Evolutionary conservation across 1,140 invertebrate species (phyloP), one percentile per base, ranked within the genome.

Genomic region (Nasonia longicornis): DNA sequence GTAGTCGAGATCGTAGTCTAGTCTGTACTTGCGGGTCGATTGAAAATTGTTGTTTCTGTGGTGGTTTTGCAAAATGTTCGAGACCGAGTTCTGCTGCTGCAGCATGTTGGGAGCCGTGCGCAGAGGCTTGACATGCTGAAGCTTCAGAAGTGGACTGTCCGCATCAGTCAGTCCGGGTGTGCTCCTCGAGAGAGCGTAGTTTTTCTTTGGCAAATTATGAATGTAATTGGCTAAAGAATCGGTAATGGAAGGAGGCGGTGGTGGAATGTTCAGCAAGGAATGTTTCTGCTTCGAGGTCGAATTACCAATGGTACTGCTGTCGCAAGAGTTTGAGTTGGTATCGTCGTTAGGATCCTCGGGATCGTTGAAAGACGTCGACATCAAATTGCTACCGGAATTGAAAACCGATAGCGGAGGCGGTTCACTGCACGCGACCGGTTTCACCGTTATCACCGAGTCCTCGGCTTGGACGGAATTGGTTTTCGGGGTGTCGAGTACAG

Each of bases 1-100:
- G 64, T 87, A 89, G 86, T 89, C 88, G 11, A 90, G 80, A 78
- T 91, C 90, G 71, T 90, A 90, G 84, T 89, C 89, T 14, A 90
- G 81, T 84, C 87, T 88, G 74, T 89, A 89, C 77, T 85, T 88
- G 77, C 84, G 86, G 3, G 87, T 87, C 2, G 87, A 85, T 16
- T 87, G 82, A 72, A 87, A 83, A 77, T 84, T 87, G 31, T 82
- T 88, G 45, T 87, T 84, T 48, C 71, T 85, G 48, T 87, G 86
- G 64, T 89, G 87, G 77, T 84, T 86, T 80, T 90, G 88, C 20
- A 89, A 79, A 45, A 91, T 88, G 35, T 84, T 90, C 1, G 88
- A 88, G 8, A 87, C 85, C 20, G 88, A 89, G 72, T 87, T 90
- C 76, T 88, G 89, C 75, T 85, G 87, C n/a, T 86, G 87, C 45